A percentile compares a stretch with the other conserved stretches of the same genome.
Conservation (phyloP, 1,140 invertebrate genomes). For the Cyclargus thomasi region DNA sequence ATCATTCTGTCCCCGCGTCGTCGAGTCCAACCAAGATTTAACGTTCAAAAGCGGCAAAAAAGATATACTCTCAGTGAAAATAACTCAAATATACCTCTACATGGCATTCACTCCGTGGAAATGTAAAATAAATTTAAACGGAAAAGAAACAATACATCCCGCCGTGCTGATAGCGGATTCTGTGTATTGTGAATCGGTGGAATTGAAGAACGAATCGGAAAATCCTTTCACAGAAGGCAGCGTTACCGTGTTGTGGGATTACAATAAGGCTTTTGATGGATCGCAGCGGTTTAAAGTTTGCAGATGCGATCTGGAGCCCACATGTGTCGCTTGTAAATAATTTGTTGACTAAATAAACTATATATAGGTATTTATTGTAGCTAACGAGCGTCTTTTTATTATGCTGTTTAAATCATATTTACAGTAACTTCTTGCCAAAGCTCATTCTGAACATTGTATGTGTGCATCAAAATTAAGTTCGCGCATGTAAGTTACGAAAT, state of each 20-base stretch:
- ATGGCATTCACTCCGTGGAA: slow-evolving; percentile 63
- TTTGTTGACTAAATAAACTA: background rate
- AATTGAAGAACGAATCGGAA: slow-evolving; percentile 42
- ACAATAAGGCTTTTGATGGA: slow-evolving; percentile 54
- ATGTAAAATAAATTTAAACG: slow-evolving; percentile 45
- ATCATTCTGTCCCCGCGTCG: slow-evolving; percentile 48
- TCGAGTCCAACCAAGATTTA: slow-evolving; percentile 31
- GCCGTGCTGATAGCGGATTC: slow-evolving; percentile 43
- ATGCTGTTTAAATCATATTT: too few relatives aligned
- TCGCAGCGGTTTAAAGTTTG: slow-evolving; percentile 44
- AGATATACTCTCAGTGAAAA: slow-evolving; percentile 40
- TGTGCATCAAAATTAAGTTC: too few relatives aligned
- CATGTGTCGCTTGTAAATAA: slow-evolving; percentile 38
- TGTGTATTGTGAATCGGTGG: slow-evolving; percentile 47
- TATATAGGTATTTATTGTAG: background rate
- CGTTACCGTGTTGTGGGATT: slow-evolving; percentile 51
- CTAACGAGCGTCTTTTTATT: background rate
- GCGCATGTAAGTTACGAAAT: too few relatives aligned
- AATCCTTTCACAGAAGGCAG: slow-evolving; percentile 37
- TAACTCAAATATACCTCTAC: slow-evolving; percentile 57
- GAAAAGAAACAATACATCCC: slow-evolving; percentile 33
- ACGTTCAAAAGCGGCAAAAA: slow-evolving; percentile 42
- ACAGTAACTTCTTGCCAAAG: too few relatives aligned
- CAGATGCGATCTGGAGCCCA: slow-evolving; percentile 46
- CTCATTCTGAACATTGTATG: too few relatives aligned